Conservation (phyloP, 2,797 vertebrate species). For the Pipistrellus pipistrellus region DNA sequence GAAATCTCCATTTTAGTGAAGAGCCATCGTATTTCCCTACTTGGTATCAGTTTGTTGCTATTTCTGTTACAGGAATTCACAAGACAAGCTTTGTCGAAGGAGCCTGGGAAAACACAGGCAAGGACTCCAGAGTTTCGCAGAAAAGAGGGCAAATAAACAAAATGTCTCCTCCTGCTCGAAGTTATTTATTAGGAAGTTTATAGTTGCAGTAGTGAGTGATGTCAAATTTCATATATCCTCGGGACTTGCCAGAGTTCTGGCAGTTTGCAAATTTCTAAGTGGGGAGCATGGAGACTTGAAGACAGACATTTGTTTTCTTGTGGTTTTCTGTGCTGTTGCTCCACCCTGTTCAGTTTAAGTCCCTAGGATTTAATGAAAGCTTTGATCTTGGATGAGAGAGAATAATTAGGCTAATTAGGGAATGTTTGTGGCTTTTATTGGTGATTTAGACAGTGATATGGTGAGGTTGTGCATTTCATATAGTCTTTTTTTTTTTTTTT, state of each 20-base stretch:
- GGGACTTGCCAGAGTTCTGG: constrained; percentile 3
- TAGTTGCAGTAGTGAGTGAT: constrained; percentile 63
- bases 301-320: constrained; percentile 70
- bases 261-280: constrained; percentile 51
- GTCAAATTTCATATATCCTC: constrained; percentile 65
- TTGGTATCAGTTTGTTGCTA: background rate
- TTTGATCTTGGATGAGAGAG: constrained; percentile 80
- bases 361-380: constrained; percentile 71
- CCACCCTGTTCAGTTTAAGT: constrained; percentile 54
- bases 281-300: constrained; percentile 9
- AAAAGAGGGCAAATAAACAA: constrained; percentile 43
- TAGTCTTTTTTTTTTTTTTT: background rate
- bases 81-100: background rate
- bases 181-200: constrained; percentile 60
- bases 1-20: background rate
- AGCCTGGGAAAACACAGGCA: background rate
- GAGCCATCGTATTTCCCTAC: background rate
- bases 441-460: constrained; percentile 16
- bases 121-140: background rate
- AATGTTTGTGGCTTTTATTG: constrained; percentile 38
- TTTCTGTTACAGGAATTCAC: background rate
- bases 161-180: background rate
- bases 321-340: constrained; percentile 30
- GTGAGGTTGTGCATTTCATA: constrained; percentile 29
- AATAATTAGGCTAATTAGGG: constrained; percentile 68